These are phyloP conservation scores for Sarcophaga variegata DNA, from an alignment of 2,888 invertebrate species.

Conservation along the genomic window DNA sequence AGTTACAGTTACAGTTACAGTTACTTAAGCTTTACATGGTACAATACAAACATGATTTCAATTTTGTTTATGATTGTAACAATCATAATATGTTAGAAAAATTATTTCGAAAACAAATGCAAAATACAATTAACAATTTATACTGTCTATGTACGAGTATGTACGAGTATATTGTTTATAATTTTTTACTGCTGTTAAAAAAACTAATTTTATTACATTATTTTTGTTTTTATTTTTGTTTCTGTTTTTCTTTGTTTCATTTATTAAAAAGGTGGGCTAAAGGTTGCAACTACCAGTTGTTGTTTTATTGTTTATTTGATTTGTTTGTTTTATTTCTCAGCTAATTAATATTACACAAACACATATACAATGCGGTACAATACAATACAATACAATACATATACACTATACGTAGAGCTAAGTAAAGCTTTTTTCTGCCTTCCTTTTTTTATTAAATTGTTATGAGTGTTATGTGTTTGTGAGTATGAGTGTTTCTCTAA, in stretches of 20 bases:
- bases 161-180: neutral
- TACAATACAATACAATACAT: neutral
- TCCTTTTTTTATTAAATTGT: neutral
- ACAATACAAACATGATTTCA: too few relatives aligned
- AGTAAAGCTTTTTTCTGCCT: slow-evolving; percentile 39
- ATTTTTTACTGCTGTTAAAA: neutral
- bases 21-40: too few relatives aligned
- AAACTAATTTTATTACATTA: slow-evolving; percentile 29
- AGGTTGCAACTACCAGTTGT: slow-evolving; percentile 63
- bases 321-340: slow-evolving; percentile 5
- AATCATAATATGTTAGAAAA: slow-evolving; percentile 42
- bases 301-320: slow-evolving; percentile 10
- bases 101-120: slow-evolving; percentile 54
- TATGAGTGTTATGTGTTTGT: neutral
- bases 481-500: too few relatives aligned
- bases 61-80: slow-evolving; percentile 4
- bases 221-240: slow-evolving; percentile 8
- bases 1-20: too few relatives aligned
- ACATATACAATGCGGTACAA: slow-evolving; percentile 13
- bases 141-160: too few relatives aligned
- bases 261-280: slow-evolving; percentile 64
- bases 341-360: slow-evolving; percentile 1
- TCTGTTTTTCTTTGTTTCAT: neutral
- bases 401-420: slow-evolving; percentile 2
- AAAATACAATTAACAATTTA: slow-evolving; percentile 42